Conservation (phyloP, 2,797 vertebrate genomes). For the Florisuga fusca region DNA sequence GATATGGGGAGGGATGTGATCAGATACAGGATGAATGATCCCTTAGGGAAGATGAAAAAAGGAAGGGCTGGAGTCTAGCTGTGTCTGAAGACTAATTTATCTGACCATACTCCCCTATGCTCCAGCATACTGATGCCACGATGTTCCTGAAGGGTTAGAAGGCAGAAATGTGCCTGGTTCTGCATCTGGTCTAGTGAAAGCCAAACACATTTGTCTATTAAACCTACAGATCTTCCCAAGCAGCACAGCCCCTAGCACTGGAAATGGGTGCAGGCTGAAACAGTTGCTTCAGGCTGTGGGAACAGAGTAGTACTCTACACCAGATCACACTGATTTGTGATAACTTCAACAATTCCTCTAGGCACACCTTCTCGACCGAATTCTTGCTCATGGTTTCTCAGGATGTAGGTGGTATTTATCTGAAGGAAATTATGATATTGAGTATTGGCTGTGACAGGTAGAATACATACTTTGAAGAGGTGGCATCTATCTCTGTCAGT, state of each 20-base stretch:
- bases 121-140: background rate
- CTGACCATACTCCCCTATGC: background rate
- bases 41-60: background rate
- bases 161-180: background rate
- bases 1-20: background rate
- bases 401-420: background rate
- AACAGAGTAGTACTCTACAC: background rate
- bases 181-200: background rate
- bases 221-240: background rate
- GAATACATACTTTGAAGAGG: conserved; percentile 8
- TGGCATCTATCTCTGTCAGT: conserved; percentile 41
- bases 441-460: conserved; percentile 44
- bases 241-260: background rate
- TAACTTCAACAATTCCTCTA: background rate
- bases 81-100: background rate
- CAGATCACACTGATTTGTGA: background rate
- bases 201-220: background rate
- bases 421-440: conserved; percentile 1
- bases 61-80: background rate
- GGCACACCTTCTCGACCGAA: background rate
- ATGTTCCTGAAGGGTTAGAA: background rate
- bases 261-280: background rate
- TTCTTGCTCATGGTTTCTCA: background rate
- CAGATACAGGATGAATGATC: background rate
- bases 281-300: background rate